A percentile compares a stretch with the other conserved stretches of the same genome.
Evolutionary conservation across 1,140 invertebrate genomes (phyloP).

Genomic region (Listronotus bonariensis): DNA sequence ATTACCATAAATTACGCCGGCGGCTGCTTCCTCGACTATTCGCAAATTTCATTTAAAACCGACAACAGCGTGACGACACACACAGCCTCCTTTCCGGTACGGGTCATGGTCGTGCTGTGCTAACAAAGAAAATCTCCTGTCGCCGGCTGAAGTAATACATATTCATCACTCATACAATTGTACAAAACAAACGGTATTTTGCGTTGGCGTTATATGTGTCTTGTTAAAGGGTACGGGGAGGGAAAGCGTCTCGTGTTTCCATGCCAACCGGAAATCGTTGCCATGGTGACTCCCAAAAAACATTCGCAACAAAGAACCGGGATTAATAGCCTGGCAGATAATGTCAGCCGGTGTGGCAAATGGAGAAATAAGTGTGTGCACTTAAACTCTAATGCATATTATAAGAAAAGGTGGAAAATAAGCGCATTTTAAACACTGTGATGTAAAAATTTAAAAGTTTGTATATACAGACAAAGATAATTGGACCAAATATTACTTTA

Average conservation of each 20-base stretch:
- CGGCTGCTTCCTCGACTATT: conserved; percentile 11
- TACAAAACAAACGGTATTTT: conserved; percentile 48
- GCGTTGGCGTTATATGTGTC: conserved; percentile 43
- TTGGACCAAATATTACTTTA: too few species aligned
- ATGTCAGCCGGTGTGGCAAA: conserved; percentile 52
- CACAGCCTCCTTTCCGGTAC: conserved; percentile 11
- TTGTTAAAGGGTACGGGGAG: conserved; percentile 25
- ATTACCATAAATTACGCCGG: conserved; percentile 10
- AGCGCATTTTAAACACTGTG: too few species aligned
- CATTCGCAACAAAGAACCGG: conserved; percentile 53
- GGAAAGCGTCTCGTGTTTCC: conserved; percentile 41
- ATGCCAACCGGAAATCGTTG: conserved; percentile 51
- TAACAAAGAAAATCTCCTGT: conserved; percentile 44
- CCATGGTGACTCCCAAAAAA: conserved; percentile 52
- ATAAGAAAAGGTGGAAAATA: too few species aligned
- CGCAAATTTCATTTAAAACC: conserved; percentile 12
- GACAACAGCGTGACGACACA: conserved; percentile 5
- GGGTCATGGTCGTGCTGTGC: conserved; percentile 36
- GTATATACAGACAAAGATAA: too few species aligned
- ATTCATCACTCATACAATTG: conserved; percentile 50
- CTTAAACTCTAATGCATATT: conserved; percentile 15
- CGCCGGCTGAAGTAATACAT: conserved; percentile 41
- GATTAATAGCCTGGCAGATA: conserved; percentile 55
- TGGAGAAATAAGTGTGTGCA: conserved; percentile 50
- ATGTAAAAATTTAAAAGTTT: too few species aligned